Percentiles rank a stretch among this genome's conserved stretches.
These are phyloP conservation scores for Lepidothrix coronata DNA, from an alignment of 2,113 vertebrate species.

Conservation along the genomic window DNA sequence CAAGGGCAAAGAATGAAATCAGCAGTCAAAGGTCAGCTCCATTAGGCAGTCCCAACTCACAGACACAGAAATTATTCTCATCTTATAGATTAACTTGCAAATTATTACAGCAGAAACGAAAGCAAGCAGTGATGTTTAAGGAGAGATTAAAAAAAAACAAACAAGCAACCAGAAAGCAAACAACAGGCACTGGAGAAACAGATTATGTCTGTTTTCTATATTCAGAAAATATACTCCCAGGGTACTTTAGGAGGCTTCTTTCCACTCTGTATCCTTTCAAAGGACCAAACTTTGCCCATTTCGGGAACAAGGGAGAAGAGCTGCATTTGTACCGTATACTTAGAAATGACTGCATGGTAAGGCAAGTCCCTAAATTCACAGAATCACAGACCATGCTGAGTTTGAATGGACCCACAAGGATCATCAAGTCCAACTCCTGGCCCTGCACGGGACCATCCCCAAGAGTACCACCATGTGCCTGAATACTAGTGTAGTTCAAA, in stretches of 20 bases:
- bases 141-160: background rate
- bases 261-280: background rate
- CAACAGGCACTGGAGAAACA: background rate
- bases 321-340: background rate
- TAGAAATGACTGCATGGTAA: background rate
- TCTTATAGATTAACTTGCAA: background rate
- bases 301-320: background rate
- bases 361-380: background rate
- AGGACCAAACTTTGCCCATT: background rate
- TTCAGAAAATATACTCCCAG: background rate
- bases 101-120: background rate
- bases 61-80: background rate
- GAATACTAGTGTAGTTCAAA: background rate
- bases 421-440: background rate
- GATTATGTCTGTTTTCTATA: background rate
- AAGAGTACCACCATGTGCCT: background rate
- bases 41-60: background rate
- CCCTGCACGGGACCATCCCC: background rate
- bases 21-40: constrained; percentile 5
- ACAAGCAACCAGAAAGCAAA: background rate
- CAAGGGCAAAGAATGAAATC: constrained; percentile 27
- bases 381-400: background rate
- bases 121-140: background rate
- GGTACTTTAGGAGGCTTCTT: background rate
- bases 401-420: background rate